Base-by-base conservation (phyloP, 2,113 vertebrate species). In the Phalacrocorax pelagicus region DNA sequence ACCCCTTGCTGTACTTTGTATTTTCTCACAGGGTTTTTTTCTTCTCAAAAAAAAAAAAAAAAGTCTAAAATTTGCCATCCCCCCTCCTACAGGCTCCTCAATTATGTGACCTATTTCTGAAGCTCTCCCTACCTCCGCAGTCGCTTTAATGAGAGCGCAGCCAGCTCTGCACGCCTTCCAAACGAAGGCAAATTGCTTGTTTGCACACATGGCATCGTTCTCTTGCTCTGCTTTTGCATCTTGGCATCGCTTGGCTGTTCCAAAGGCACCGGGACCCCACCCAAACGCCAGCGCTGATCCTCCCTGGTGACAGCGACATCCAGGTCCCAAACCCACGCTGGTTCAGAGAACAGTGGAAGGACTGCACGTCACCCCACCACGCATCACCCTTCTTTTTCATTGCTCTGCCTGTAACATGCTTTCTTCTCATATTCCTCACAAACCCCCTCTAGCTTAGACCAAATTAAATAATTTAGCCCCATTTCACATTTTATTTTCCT, bases 111-210 rank as follows among this genome's bases (percentile, higher is more conserved):
- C 81, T 49, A 29, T 21, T 75, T 67, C 67, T 19, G 59, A 34
- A 29, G 7, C 42, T 23, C 40, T 36, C 63, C 55, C 70, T 5
- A 5, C 30, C 42, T 29, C 78, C 1, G 0, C 49, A 23, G 30
- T 6, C 1, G 0, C 40, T 10, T 3, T 34, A 26, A 16, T 0
- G 22, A 23, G 11, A 3, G 20, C 2, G 1, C 6, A 12, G 36
- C 58, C 73, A 20, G 51, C 66, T 27, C 89, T 12, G 17, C 54
- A 22, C 10, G 2, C 40, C 70, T 19, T 4, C 21, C 3, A 5
- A 38, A n/a, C 1, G 2, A 6, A 3, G 38, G 36, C 9, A 38
- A 59, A 32, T 4, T 4, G 36, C 80, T 65, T 8, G 32, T 46
- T 24, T 7, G 42, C 63, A 40, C 24, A 30, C 6, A 1, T 24